phyloP scores from a whole-genome alignment of 2,797 vertebrate genomes.

The Tadarida brasiliensis region DNA sequence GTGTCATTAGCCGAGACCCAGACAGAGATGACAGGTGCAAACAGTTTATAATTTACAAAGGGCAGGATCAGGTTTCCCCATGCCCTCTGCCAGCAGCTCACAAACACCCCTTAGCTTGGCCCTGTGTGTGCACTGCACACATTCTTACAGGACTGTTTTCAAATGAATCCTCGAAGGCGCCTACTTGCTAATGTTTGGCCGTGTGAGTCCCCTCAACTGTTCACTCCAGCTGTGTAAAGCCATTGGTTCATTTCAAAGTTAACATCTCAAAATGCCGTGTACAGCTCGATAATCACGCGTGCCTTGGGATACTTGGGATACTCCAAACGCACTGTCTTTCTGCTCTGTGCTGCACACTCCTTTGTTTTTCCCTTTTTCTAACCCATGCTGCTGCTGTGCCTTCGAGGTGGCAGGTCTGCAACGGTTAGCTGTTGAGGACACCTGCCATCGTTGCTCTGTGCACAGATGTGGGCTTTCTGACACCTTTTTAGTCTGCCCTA shows the following conservation, averaged over 20 bases:
- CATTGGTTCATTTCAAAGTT: neutral
- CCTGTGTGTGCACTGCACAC: neutral
- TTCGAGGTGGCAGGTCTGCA: neutral
- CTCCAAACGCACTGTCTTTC: neutral
- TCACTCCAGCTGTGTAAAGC: neutral
- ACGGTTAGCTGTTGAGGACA: neutral
- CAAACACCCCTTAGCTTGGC: neutral
- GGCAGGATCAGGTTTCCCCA: constrained; percentile 55
- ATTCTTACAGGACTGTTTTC: neutral
- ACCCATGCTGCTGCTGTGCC: neutral
- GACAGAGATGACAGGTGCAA: constrained; percentile 80
- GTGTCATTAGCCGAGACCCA: constrained; percentile 68
- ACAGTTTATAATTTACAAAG: constrained; percentile 75
- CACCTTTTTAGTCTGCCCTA: neutral
- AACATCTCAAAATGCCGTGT: neutral
- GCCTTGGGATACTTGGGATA: neutral
- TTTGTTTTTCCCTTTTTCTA: neutral
- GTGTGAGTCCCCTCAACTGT: neutral
- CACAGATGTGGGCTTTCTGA: neutral
- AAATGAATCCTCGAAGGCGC: neutral
- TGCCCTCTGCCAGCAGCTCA: constrained; percentile 21
- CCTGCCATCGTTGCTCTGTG: neutral
- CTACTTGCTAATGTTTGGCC: neutral
- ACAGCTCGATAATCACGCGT: neutral
- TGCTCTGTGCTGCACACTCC: neutral